Evolutionary conservation across 2,888 invertebrate genomes (phyloP).

Genomic region (Pammene fasciana): DNA sequence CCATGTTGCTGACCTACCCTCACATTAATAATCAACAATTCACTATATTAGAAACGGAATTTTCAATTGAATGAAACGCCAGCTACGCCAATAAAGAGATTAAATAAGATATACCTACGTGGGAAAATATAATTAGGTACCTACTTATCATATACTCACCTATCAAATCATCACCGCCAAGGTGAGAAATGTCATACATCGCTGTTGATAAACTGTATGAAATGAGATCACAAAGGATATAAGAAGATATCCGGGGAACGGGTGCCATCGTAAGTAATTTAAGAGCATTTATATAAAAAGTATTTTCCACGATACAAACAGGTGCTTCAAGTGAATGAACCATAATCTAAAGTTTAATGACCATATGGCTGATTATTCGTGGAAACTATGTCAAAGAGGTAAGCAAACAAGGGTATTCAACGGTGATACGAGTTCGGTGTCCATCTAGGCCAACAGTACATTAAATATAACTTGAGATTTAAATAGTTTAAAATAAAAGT

Average conservation of each 20-base stretch:
- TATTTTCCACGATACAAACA: background rate
- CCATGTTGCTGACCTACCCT: too few relatives aligned
- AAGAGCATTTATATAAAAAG: background rate
- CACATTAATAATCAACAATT: too few relatives aligned
- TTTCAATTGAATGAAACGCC: too few relatives aligned
- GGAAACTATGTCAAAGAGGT: conserved; percentile 30
- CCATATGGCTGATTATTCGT: conserved; percentile 35
- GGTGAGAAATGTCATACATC: background rate
- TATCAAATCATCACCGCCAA: conserved; percentile 10
- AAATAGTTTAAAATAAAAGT: background rate
- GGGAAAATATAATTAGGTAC: background rate
- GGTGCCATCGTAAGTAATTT: background rate
- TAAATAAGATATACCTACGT: background rate
- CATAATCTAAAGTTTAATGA: conserved; percentile 22
- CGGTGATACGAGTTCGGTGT: conserved; percentile 7
- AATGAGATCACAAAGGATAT: conserved; percentile 3
- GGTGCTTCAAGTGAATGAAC: conserved; percentile 23
- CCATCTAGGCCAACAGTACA: background rate
- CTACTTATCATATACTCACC: background rate
- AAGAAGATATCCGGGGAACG: conserved; percentile 15
- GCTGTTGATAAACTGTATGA: conserved; percentile 5
- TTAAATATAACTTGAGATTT: background rate
- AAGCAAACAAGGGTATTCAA: conserved; percentile 19
- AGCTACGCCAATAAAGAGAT: background rate
- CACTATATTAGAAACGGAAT: too few relatives aligned